phyloP scores from a whole-genome alignment of 2,113 vertebrate species.

The Laterallus jamaicensis region DNA sequence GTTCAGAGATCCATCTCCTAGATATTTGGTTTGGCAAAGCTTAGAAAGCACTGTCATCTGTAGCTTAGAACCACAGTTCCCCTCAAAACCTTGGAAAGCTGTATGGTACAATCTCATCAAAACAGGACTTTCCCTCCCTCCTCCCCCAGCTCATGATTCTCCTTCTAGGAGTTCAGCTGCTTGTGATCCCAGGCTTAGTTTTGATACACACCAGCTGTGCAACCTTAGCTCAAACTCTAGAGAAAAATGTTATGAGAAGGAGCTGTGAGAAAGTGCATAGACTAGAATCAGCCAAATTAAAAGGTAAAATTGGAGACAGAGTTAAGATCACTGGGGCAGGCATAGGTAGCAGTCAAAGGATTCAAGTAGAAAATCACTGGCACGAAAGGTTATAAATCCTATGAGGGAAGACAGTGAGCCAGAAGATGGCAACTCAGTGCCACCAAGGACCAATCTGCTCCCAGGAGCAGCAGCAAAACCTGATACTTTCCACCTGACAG shows the following conservation, averaged over 20 bases:
- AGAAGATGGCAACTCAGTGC: not conserved
- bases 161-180: constrained; percentile 37
- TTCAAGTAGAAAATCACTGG: not conserved
- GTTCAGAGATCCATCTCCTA: not conserved
- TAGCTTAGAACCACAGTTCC: not conserved
- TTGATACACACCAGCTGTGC: constrained; percentile 54
- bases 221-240: constrained; percentile 14
- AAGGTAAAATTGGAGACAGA: not conserved
- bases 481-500: not conserved
- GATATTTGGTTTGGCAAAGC: not conserved
- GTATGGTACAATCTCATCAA: not conserved
- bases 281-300: not conserved
- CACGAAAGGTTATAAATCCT: not conserved
- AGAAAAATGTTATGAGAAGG: constrained; percentile 15
- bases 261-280: not conserved
- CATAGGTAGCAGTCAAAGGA: not conserved
- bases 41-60: not conserved
- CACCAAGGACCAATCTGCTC: not conserved
- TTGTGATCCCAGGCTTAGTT: constrained; percentile 35
- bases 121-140: not conserved
- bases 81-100: not conserved
- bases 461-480: not conserved
- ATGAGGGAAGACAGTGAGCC: not conserved
- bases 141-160: not conserved
- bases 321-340: not conserved